Evolutionary conservation across 2,113 vertebrate genomes (phyloP), one percentile per base, ranked within the genome.

Genomic region (Merops nubicus): DNA sequence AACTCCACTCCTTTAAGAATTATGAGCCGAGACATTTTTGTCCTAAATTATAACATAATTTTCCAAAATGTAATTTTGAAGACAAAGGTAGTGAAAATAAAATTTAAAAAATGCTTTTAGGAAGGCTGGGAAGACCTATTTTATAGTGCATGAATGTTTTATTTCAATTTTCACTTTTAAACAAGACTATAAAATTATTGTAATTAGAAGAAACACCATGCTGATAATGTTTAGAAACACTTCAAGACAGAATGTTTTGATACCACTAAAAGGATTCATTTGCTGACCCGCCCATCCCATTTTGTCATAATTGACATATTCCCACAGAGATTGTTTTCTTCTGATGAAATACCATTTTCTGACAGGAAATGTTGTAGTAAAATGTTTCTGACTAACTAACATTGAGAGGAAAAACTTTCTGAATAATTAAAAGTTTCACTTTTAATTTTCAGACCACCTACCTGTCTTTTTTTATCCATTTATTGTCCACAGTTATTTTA

Each of bases 381-480:
- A 74, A 92, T 29, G 22, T 73, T 85, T 87, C 59, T 89, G 53
- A 72, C 16, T 67, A 85, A 11, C 40, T 43, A 75, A 4, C 14
- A 38, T 38, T 68, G n/a, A 91, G 50, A 48, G 48, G n/a, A 78
- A 95, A 87, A 89, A 33, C 3, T 57, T n/a, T 36, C 69, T 72
- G 80, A 91, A 82, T 89, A 91, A 82, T 93, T 88, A 69, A 19
- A 56, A 88, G 19, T 40, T 89, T 90, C 20, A 43, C 9, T 92
- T 94, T 78, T 72, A 81, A 75, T 94, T 97, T 97, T 89, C 16
- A 63, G 42, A 77, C 90, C 83, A 97, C 53, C 70, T 77, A 84
- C 93, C 38, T 88, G 43, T 88, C 38, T 53, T 25, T 34, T 76
- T 75, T 70, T 79, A 26, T 51, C 33, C 36, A 72, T 88, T 79